phyloP scores from a whole-genome alignment of 2,113 vertebrate species.

The Equus przewalskii region DNA sequence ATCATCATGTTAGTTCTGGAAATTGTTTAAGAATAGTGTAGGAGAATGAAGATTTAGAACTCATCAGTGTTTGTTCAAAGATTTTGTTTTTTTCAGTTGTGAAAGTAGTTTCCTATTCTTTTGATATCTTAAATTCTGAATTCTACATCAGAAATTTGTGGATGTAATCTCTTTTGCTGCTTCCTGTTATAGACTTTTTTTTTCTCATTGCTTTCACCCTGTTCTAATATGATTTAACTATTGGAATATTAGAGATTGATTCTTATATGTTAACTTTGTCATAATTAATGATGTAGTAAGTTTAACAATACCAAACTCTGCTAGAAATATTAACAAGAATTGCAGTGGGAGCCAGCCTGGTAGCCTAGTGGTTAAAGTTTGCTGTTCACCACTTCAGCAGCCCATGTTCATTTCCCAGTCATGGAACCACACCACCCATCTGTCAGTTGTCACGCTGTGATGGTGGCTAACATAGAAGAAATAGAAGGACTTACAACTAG shows the following conservation, averaged over 20 bases:
- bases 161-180: background rate
- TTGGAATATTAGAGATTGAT: background rate
- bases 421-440: too few species aligned
- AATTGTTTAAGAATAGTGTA: background rate
- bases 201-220: background rate
- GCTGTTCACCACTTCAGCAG: too few species aligned
- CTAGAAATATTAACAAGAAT: background rate
- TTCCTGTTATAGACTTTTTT: background rate
- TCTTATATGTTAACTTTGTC: background rate
- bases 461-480: too few species aligned
- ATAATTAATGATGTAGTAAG: background rate
- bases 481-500: too few species aligned
- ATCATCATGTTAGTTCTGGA: background rate
- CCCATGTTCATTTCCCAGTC: too few species aligned
- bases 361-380: too few species aligned
- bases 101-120: background rate
- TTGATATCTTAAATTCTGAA: background rate
- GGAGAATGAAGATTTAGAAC: background rate
- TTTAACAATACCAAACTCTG: background rate
- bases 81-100: conserved; percentile 21
- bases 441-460: too few species aligned
- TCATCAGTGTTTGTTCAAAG: background rate
- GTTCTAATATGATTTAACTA: background rate
- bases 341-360: too few species aligned
- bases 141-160: background rate